Evolutionary conservation across 2,888 invertebrate species (phyloP), one percentile per base, ranked within the genome.

Genomic region (Eubasilissa splendida): DNA sequence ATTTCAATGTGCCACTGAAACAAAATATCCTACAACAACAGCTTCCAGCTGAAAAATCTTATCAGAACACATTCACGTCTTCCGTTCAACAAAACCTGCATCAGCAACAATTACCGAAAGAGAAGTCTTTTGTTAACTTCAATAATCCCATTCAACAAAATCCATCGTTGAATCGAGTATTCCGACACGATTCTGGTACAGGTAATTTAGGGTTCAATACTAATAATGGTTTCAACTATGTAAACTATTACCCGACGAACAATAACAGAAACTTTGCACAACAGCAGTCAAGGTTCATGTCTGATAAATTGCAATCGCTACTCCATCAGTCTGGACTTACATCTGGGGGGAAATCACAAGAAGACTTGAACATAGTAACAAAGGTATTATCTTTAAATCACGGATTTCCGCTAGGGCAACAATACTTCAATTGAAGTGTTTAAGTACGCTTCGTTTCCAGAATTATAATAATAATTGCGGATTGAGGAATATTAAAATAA

Each of bases 311-410:
- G 70, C 93, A 93, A 85, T 92, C 92, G 84, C 88, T 95, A 66
- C 87, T 95, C 22, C 91, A 90, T 74, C 93, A 94, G 86, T 93
- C 93, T 73, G 94, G 94, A 56, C 90, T 95, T 60, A 92, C 93
- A 63, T 85, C 85, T 52, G 88, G 87, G 52, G 89, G 89, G 65
- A 91, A 92, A 84, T 89, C 89, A 83, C 92, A 93, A 79, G 95
- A 95, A 86, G 96, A 96, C 87, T 89, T 96, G 75, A 95, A 94
- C 86, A 94, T 96, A 85, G 95, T 96, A 56, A 94, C 95, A 68
- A 96, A 96, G 89, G 94, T 96, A 81, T 88, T 96, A 85, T 95
- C 96, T 9, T 88, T 96, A 78, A 95, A 96, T 87, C 95, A 95
- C 85, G 94, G 94, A 71, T 90, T 94, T n/a, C 86, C 92, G 8